A percentile compares a stretch with the other conserved stretches of the same genome.
Conservation (phyloP, 2,888 invertebrate species). For the Drosophila lacicola region DNA sequence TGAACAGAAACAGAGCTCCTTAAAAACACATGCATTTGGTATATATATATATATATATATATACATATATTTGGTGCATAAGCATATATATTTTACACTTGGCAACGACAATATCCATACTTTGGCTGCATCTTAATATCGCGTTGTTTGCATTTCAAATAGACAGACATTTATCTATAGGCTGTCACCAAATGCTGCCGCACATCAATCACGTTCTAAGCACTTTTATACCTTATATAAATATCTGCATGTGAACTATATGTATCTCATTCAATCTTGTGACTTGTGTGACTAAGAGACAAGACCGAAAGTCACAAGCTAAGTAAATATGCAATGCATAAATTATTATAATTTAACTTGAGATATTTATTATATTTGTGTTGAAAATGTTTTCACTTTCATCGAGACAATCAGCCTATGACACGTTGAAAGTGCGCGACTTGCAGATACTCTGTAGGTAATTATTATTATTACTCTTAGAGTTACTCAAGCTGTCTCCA, state of each 20-base stretch:
- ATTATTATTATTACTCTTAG: too few relatives aligned
- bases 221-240: slow-evolving; percentile 42
- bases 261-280: slow-evolving; percentile 55
- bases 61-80: background rate
- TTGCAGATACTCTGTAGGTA: background rate
- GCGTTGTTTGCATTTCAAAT: slow-evolving; percentile 48
- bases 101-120: slow-evolving; percentile 44
- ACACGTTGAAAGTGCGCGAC: background rate
- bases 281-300: slow-evolving; percentile 54
- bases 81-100: slow-evolving; percentile 28
- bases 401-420: background rate
- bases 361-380: slow-evolving; percentile 10
- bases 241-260: slow-evolving; percentile 11
- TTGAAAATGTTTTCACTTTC: slow-evolving; percentile 18
- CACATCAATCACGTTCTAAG: slow-evolving; percentile 64
- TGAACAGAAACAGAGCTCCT: slow-evolving; percentile 48
- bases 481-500: too few relatives aligned
- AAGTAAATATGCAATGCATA: slow-evolving; percentile 14
- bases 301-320: slow-evolving; percentile 13
- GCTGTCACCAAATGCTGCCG: slow-evolving; percentile 53
- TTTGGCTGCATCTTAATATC: slow-evolving; percentile 52
- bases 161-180: slow-evolving; percentile 47
- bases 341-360: slow-evolving; percentile 18
- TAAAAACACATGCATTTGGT: background rate
- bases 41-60: background rate